Evolutionary conservation across 2,888 invertebrate species (phyloP).

Genomic region (Zaprionus lineosus): DNA sequence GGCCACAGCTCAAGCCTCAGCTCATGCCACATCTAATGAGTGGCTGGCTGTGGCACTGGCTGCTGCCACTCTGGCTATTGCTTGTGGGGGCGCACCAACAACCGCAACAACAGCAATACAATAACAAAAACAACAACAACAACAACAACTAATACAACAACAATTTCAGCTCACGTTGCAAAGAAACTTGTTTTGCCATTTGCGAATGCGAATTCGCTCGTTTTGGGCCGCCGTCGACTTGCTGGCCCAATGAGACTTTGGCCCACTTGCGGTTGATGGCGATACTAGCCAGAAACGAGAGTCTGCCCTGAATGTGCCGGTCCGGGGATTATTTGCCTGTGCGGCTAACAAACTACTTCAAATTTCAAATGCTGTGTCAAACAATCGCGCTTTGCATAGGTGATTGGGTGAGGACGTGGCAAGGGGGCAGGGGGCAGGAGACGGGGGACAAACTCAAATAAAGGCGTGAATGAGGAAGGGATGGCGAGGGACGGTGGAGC

Average conservation of each 20-base stretch:
- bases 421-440: no score
- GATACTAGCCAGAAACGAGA: slow-evolving; percentile 29
- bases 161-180: slow-evolving; percentile 49
- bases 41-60: slow-evolving; percentile 12
- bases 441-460: no score
- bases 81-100: slow-evolving; percentile 43
- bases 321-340: slow-evolving; percentile 2
- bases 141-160: slow-evolving; percentile 25
- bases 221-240: slow-evolving; percentile 27
- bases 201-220: slow-evolving; percentile 38
- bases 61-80: slow-evolving; percentile 5
- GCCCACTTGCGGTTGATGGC: slow-evolving; percentile 51
- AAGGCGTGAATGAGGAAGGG: no score
- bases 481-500: no score
- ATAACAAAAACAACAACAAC: slow-evolving; percentile 15
- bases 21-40: slow-evolving; percentile 44
- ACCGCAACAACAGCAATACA: slow-evolving; percentile 46
- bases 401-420: no score
- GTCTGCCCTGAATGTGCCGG: slow-evolving; percentile 15
- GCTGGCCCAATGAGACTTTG: slow-evolving; percentile 47
- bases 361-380: slow-evolving; percentile 26
- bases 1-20: slow-evolving; percentile 49
- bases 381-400: no score
- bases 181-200: slow-evolving; percentile 65
- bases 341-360: slow-evolving; percentile 21